Base-by-base conservation (phyloP, 2,113 vertebrate genomes). In the Chaetodon trifascialis region DNA sequence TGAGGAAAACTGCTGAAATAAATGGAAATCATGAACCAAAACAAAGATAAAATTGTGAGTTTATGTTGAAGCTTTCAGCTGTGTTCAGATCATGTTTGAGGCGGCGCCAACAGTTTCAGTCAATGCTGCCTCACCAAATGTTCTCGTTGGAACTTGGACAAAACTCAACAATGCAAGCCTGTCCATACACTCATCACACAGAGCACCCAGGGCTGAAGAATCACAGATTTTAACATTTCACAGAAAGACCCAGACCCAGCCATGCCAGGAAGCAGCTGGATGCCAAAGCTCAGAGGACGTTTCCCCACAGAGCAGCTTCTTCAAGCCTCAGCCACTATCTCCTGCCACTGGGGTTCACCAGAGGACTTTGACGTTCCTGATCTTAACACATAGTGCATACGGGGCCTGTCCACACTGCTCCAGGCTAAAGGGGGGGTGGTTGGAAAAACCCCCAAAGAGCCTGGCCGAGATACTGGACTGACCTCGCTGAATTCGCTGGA, bases 341-440 rank as follows among this genome's bases (percentile, higher is more conserved):
- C 17, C 40, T 15, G 17, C 49, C 64, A 59, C 55, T n/a, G 19
- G 36, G 65, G 30, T 81, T 85, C 73, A 83, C 55, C 56, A 11
- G 42, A 79, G 60, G 80, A 46, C 59, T 72, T 69, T 44, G 30
- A 75, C 77, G 65, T 66, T 76, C 52, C 65, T 83, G 79, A 86
- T 79, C 83, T 60, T 25, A 46, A 36, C 81, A 49, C 68, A 73
- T 14, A 10, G 40, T 44, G 55, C 82, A 72, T 59, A 82, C 5
- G 0, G 55, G 76, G 46, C 64, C 59, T 46, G 52, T 80, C 72
- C 66, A 80, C 73, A 82, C 30, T 12, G 63, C 84, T 52, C 6
- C 51, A 56, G 79, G 69, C 78, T 14, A 30, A 73, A 23, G 4
- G 5, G 15, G 40, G 5, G 5, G 17, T 59, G 59, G 67, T 14